Evolutionary conservation across 2,797 vertebrate species (phyloP).

Genomic region (Anguilla marmorata): DNA sequence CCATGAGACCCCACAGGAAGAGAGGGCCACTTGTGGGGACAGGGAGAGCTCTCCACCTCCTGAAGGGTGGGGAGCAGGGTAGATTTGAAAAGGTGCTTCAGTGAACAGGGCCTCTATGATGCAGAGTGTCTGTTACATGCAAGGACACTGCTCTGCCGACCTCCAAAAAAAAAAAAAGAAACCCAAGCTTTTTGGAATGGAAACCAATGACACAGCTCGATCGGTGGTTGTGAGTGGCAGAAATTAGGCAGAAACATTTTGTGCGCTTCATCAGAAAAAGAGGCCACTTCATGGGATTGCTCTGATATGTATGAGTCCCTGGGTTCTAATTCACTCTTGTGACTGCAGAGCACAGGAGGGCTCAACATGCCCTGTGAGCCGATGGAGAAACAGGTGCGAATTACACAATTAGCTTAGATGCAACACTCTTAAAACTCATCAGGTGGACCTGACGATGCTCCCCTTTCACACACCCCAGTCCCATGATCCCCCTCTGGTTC

Average conservation of each 20-base stretch:
- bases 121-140: background rate
- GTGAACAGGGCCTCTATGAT: conserved; percentile 12
- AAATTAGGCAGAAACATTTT: background rate
- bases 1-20: background rate
- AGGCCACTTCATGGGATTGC: background rate
- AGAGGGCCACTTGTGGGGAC: conserved; percentile 27
- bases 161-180: background rate
- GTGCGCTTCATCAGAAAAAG: background rate
- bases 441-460: conserved; percentile 17
- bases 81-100: conserved; percentile 30
- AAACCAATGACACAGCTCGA: background rate
- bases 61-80: background rate
- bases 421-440: background rate
- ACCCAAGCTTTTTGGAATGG: background rate
- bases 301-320: background rate
- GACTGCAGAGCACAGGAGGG: background rate
- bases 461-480: background rate
- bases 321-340: background rate
- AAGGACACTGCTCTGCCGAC: background rate
- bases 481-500: conserved; percentile 19
- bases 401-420: conserved; percentile 16
- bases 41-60: conserved; percentile 27
- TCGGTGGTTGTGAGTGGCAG: background rate
- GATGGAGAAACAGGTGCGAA: conserved; percentile 9
- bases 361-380: background rate